Conservation (phyloP, 2,797 vertebrate species). For the Bucorvus abyssinicus region DNA sequence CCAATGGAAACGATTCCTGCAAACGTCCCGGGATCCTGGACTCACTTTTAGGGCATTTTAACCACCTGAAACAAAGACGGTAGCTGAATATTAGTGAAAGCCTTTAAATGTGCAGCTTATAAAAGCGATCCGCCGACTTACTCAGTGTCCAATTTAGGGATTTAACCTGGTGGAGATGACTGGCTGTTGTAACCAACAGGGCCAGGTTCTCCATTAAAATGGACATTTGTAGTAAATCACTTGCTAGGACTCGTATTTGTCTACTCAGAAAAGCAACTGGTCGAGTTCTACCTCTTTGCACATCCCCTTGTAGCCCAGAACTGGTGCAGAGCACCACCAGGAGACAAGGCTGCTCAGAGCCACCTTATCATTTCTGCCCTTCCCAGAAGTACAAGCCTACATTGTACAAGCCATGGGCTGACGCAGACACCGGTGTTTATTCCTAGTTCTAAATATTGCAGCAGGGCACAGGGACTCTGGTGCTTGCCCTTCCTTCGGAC, state of each 20-base stretch:
- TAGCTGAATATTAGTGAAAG: not conserved
- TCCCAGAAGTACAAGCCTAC: not conserved
- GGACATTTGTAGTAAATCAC: not conserved
- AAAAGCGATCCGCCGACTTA: not conserved
- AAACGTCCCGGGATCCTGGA: not conserved
- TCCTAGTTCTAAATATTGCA: not conserved
- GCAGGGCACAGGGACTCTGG: not conserved
- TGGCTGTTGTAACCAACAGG: not conserved
- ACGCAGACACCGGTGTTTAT: not conserved
- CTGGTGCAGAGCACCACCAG: not conserved
- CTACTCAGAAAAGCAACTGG: not conserved
- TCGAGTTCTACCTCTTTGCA: not conserved
- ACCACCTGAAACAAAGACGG: not conserved
- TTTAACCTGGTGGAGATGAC: not conserved
- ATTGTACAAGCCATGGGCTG: not conserved
- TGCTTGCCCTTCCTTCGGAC: not conserved
- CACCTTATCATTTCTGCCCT: not conserved
- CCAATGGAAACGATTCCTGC: not conserved
- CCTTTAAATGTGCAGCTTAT: not conserved
- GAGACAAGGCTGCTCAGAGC: not conserved
- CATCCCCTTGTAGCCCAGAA: not conserved
- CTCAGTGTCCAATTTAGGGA: not conserved
- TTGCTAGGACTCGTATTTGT: not conserved
- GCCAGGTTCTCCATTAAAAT: not conserved
- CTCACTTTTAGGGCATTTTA: not conserved